A percentile compares a stretch with the other conserved stretches of the same genome.
Evolutionary conservation across 1,140 invertebrate genomes (phyloP).

Genomic region (Globodera ellingtonae): DNA sequence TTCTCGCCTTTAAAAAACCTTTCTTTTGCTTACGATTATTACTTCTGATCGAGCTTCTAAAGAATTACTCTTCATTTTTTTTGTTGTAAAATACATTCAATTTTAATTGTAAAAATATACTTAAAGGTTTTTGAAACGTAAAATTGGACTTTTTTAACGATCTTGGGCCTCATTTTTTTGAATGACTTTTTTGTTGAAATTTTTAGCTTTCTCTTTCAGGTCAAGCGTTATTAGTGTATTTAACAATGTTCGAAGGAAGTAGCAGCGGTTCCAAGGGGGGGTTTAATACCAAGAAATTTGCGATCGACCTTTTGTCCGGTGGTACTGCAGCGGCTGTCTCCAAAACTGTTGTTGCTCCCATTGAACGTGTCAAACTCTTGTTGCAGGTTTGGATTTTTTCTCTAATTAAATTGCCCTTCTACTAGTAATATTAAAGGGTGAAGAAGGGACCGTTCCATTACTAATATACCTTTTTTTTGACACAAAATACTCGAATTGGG

Average conservation of each 20-base stretch:
- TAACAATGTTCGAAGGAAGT: constrained; percentile 1
- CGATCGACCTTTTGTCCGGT: constrained; percentile 66
- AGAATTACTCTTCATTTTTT: too few relatives aligned
- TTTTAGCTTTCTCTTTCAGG: too few relatives aligned
- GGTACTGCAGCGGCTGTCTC: constrained; percentile 85
- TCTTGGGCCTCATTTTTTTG: not conserved
- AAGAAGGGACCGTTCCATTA: not conserved
- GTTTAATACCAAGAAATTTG: constrained; percentile 49
- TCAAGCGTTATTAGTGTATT: too few relatives aligned
- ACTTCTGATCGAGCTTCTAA: too few relatives aligned
- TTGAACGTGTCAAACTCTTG: constrained; percentile 68
- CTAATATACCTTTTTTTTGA: too few relatives aligned
- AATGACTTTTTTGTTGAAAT: too few relatives aligned
- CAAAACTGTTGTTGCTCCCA: constrained; percentile 74
- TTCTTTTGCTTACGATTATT: too few relatives aligned
- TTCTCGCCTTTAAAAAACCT: too few relatives aligned
- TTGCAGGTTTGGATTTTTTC: constrained; percentile 63
- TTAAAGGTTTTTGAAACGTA: too few relatives aligned
- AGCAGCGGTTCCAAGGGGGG: not conserved
- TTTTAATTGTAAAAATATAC: too few relatives aligned
- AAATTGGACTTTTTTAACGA: not conserved
- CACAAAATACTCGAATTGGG: not conserved
- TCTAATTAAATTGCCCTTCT: not conserved
- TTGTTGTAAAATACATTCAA: too few relatives aligned
- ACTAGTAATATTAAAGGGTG: too few relatives aligned